Conservation (phyloP, 1,140 invertebrate genomes). For the Ceratosolen solmsi region DNA sequence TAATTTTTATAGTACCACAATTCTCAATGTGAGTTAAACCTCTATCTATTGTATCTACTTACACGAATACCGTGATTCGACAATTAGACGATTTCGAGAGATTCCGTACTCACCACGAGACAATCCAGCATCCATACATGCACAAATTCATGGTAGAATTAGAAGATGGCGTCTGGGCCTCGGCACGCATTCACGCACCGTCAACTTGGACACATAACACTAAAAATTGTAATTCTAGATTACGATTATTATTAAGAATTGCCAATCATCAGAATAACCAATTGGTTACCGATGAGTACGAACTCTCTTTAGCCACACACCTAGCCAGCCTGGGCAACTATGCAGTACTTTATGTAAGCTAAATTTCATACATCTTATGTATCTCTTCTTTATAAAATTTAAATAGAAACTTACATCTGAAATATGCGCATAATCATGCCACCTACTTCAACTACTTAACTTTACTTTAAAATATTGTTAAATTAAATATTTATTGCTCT, state of each 20-base stretch:
- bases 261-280: conserved; percentile 7
- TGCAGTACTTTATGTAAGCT: conserved; percentile 27
- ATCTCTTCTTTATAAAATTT: background rate
- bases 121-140: background rate
- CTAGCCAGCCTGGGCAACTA: background rate
- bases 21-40: too few relatives aligned
- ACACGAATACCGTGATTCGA: conserved; percentile 13
- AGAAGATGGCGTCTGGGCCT: background rate
- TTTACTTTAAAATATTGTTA: too few relatives aligned
- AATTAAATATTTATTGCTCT: too few relatives aligned
- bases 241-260: background rate
- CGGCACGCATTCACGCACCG: background rate
- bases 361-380: background rate
- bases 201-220: background rate
- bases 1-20: too few relatives aligned
- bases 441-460: too few relatives aligned
- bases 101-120: background rate
- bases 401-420: background rate
- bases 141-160: conserved; percentile 1
- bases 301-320: conserved; percentile 10
- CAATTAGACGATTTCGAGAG: background rate
- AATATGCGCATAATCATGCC: too few relatives aligned
- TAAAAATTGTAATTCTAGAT: background rate
- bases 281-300: background rate
- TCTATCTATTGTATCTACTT: conserved; percentile 16